A percentile compares a stretch with the other conserved stretches of the same genome.
These are phyloP conservation scores for Sceloporus tristichus DNA, from an alignment of 2,113 vertebrate species.

Conservation along the genomic window DNA sequence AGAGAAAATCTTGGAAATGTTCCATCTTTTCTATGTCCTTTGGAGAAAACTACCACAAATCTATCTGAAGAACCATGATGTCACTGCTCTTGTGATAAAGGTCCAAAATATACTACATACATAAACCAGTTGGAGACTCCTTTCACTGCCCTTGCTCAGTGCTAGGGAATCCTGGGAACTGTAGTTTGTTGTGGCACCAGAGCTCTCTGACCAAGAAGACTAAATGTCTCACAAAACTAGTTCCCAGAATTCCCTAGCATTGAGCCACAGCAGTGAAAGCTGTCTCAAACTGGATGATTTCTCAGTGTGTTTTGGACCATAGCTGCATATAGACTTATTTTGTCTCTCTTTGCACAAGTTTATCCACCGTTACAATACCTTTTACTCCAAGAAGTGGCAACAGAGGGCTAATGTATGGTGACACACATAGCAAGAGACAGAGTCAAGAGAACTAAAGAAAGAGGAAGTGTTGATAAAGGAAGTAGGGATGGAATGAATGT, in stretches of 20 bases:
- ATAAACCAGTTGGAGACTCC: too few species aligned
- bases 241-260: too few species aligned
- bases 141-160: too few species aligned
- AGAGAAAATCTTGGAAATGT: background rate
- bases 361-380: background rate
- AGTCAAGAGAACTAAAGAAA: background rate
- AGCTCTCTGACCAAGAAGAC: too few species aligned
- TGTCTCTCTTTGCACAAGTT: background rate
- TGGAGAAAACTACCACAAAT: background rate
- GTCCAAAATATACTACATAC: too few species aligned
- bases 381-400: background rate
- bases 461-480: background rate
- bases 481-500: background rate
- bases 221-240: too few species aligned
- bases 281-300: too few species aligned
- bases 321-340: background rate
- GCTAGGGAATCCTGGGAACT: too few species aligned
- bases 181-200: too few species aligned
- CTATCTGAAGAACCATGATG: background rate
- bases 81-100: background rate
- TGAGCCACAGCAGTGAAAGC: too few species aligned
- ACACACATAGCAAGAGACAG: background rate
- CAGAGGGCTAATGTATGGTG: background rate
- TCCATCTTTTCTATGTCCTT: too few species aligned
- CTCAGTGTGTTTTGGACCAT: too few species aligned